Evolutionary conservation across 2,888 invertebrate species (phyloP).

Genomic region (Mythimna loreyi): DNA sequence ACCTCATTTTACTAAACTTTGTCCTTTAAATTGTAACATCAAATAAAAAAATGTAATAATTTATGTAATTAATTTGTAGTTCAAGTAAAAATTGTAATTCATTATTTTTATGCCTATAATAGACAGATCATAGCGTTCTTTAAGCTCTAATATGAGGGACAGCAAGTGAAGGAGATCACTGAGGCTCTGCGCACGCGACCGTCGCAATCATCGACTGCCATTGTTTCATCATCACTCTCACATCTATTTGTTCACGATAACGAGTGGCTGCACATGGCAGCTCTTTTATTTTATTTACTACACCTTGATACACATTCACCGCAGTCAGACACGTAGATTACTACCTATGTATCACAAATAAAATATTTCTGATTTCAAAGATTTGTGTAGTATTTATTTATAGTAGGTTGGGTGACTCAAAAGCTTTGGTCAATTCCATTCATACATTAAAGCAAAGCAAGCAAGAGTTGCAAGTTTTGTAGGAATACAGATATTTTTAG

Average conservation of each 20-base stretch:
- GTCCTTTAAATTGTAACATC: too few species aligned
- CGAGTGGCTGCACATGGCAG: constrained; percentile 3
- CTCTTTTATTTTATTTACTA: constrained; percentile 25
- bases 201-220: background rate
- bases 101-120: too few species aligned
- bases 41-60: too few species aligned
- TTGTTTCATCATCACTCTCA: constrained; percentile 18
- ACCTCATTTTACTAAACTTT: too few species aligned
- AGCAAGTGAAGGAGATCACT: background rate
- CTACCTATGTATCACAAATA: too few species aligned
- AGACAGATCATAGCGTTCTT: too few species aligned
- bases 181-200: background rate
- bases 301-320: constrained; percentile 44
- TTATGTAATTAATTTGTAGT: too few species aligned
- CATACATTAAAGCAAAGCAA: background rate
- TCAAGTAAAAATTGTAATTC: too few species aligned
- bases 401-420: background rate
- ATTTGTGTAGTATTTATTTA: background rate
- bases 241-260: constrained; percentile 23
- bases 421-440: background rate
- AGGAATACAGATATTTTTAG: background rate
- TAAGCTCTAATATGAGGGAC: too few species aligned
- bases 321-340: constrained; percentile 21
- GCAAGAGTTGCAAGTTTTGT: background rate
- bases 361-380: too few species aligned